A percentile compares a stretch with the other conserved stretches of the same genome.
phyloP scores from a whole-genome alignment of 2,797 vertebrate species.

The Pseudochirops cupreus region DNA sequence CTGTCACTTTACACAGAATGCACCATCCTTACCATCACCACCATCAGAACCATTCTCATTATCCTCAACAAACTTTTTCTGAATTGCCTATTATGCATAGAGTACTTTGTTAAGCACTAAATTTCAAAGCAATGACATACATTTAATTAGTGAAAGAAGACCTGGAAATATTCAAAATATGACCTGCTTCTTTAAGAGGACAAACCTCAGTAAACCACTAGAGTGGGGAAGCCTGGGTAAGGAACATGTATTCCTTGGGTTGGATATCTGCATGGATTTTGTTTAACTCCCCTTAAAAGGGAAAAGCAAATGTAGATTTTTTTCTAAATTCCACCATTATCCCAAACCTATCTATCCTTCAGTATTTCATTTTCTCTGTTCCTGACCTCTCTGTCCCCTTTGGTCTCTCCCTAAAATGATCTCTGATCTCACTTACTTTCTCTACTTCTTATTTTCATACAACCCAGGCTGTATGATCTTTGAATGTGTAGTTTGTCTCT shows the following conservation, averaged over 20 bases:
- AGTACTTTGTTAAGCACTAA: not conserved
- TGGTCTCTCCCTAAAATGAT: not conserved
- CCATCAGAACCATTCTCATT: not conserved
- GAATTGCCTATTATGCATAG: not conserved
- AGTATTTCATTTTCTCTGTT: not conserved
- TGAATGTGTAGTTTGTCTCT: not conserved
- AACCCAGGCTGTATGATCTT: not conserved
- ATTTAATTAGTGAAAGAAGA: slow-evolving; percentile 19
- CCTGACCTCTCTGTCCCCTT: not conserved
- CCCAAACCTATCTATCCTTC: not conserved
- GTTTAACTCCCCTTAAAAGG: not conserved
- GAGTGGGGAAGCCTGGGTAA: not conserved
- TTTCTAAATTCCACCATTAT: not conserved
- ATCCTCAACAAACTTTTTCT: not conserved
- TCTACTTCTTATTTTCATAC: not conserved
- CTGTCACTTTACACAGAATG: not conserved
- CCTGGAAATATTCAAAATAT: not conserved
- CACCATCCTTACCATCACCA: not conserved
- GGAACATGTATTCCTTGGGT: not conserved
- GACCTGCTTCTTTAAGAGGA: not conserved
- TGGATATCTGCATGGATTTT: not conserved
- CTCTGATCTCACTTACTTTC: not conserved
- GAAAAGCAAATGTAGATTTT: not conserved
- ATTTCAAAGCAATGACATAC: not conserved
- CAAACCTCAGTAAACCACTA: not conserved